Conservation (phyloP, 2,888 invertebrate genomes). For the Drosophila kanekoi region DNA sequence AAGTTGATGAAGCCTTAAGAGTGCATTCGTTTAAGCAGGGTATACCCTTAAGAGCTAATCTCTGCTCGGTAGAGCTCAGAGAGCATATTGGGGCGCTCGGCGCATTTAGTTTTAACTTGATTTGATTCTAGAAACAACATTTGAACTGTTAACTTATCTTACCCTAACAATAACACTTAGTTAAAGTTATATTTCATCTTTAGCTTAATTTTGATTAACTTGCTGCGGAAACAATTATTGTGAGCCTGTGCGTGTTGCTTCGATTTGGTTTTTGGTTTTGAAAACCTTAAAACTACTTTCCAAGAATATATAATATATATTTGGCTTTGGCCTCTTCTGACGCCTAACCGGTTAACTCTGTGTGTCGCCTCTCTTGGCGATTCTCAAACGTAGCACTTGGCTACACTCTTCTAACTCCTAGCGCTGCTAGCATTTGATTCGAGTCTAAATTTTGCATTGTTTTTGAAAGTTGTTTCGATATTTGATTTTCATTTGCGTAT, state of each 20-base stretch:
- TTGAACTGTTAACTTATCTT: slow-evolving; percentile 46
- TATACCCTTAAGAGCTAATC: slow-evolving; percentile 26
- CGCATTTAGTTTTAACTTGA: slow-evolving; percentile 22
- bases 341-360: slow-evolving; percentile 31
- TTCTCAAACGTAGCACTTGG: slow-evolving; percentile 32
- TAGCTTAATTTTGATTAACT: slow-evolving; percentile 53
- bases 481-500: slow-evolving; percentile 40
- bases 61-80: slow-evolving; percentile 15
- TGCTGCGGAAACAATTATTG: slow-evolving; percentile 54
- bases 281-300: slow-evolving; percentile 66
- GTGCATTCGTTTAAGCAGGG: slow-evolving; percentile 50
- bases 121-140: slow-evolving; percentile 18
- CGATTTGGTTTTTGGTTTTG: slow-evolving; percentile 51
- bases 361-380: slow-evolving; percentile 41
- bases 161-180: slow-evolving; percentile 56
- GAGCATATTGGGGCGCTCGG: slow-evolving; percentile 26
- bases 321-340: slow-evolving; percentile 28
- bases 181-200: slow-evolving; percentile 19
- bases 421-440: slow-evolving; percentile 23
- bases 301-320: slow-evolving; percentile 63
- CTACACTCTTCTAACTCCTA: slow-evolving; percentile 32
- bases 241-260: slow-evolving; percentile 56
- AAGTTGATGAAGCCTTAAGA: slow-evolving; percentile 36
- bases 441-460: slow-evolving; percentile 46
- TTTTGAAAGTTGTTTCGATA: slow-evolving; percentile 75